Evolutionary conservation across 1,140 invertebrate species (phyloP), one percentile per base, ranked within the genome.

Genomic region (Temnothorax nylanderi): DNA sequence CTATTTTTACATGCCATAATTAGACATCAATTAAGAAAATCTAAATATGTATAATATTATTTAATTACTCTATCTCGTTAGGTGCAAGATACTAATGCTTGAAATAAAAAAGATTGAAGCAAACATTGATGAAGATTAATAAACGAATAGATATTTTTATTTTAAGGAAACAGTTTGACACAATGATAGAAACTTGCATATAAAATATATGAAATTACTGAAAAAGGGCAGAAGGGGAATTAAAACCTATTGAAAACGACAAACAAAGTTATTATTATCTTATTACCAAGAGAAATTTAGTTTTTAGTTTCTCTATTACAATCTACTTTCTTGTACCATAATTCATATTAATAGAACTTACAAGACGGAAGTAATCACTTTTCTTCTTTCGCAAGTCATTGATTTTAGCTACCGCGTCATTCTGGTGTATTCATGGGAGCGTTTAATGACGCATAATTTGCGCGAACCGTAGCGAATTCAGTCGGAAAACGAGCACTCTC

Each of bases 361-460:
- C 21, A 18, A 3, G 32, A 51, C 47, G 77, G 47, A 69, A 37
- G n/a, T 18, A 26, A 80, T 54, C 32, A 41, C 44, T 80, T 80
- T 67, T 49, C 26, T 75, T 67, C 49, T 37, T n/a, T 32, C 16
- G 13, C 65, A 78, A 78, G 26, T 47, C 26, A 58, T 80, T 69
- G 47, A 80, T 41, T 32, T 21, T 32, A 47, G 16, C 41, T 77
- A 26, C 54, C 13, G 44, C 51, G 10, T 44, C n/a, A 69, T 69
- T n/a, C 65, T 26, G 6, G 11, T 78, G 13, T 69, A 80, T 69
- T 54, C 34, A 69, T n/a, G n/a, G 21, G 47, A 80, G 47, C 75
- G 18, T 65, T 78, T 78, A 78, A 78, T 78, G 26, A 65, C 26
- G 18, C 26, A 64, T 62, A 77, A 77, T 78, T 78, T 78, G 58